Conservation (phyloP, 1,140 invertebrate species). For the Lucilia cuprina region DNA sequence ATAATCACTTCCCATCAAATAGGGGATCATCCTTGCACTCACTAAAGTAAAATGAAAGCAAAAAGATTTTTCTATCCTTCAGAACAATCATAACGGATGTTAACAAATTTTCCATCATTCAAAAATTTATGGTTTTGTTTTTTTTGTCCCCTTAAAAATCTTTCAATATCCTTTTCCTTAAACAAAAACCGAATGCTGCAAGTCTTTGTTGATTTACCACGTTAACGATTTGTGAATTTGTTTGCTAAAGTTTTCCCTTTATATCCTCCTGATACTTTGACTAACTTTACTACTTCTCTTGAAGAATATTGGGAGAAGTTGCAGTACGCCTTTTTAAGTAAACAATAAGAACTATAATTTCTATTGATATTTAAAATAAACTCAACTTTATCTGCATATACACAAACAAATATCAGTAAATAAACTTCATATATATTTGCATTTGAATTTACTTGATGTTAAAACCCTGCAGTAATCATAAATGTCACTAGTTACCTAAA, state of each 20-base stretch:
- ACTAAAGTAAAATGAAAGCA: too few relatives aligned
- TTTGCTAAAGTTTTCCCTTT: slow-evolving; percentile 11
- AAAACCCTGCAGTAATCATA: too few relatives aligned
- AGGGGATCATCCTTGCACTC: too few relatives aligned
- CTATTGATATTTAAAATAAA: slow-evolving; percentile 30
- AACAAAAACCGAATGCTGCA: background rate
- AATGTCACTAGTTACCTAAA: too few relatives aligned
- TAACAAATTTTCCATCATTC: background rate
- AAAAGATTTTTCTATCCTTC: background rate
- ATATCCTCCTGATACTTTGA: background rate
- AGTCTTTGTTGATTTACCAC: slow-evolving; percentile 30
- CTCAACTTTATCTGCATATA: slow-evolving; percentile 2
- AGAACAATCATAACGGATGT: background rate
- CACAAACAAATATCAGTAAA: background rate
- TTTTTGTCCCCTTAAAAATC: background rate
- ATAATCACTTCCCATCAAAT: too few relatives aligned
- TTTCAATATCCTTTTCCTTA: background rate
- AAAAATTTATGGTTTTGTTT: background rate
- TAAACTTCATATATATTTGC: too few relatives aligned
- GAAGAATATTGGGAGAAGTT: background rate
- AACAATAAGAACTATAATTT: slow-evolving; percentile 22
- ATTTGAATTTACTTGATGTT: too few relatives aligned
- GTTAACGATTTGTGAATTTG: slow-evolving; percentile 35
- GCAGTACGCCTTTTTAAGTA: slow-evolving; percentile 7
- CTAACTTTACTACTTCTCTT: background rate